phyloP scores from a whole-genome alignment of 2,888 invertebrate genomes.

The Amblyjoppa fuscipennis region DNA sequence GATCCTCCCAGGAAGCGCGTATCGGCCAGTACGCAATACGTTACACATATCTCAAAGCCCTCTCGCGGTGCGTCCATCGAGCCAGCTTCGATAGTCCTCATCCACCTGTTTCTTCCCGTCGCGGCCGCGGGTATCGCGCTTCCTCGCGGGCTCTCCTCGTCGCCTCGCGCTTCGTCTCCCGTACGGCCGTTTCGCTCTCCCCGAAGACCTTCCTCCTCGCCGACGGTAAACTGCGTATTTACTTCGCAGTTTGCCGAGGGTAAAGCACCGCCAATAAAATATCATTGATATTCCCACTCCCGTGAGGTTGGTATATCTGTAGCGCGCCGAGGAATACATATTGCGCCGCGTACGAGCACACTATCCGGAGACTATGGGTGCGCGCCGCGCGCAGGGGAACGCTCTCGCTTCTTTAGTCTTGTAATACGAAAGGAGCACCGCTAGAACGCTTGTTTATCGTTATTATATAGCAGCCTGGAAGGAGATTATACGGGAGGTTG shows the following conservation, averaged over 20 bases:
- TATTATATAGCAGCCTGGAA: conserved; percentile 75
- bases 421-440: conserved; percentile 70
- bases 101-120: conserved; percentile 57
- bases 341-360: conserved; percentile 46
- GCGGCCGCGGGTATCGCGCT: conserved; percentile 47
- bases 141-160: conserved; percentile 46
- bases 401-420: conserved; percentile 60
- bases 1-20: neutral
- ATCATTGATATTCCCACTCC: conserved; percentile 79
- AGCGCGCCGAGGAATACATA: conserved; percentile 18
- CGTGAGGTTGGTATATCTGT: conserved; percentile 10
- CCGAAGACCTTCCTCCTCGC: conserved; percentile 26
- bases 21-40: conserved; percentile 19
- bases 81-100: conserved; percentile 56
- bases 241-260: conserved; percentile 72
- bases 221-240: conserved; percentile 75
- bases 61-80: conserved; percentile 22
- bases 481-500: conserved; percentile 79
- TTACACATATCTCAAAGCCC: conserved; percentile 33
- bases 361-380: neutral
- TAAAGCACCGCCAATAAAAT: conserved; percentile 79
- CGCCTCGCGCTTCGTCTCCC: conserved; percentile 36
- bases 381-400: neutral
- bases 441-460: conserved; percentile 80
- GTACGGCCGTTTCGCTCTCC: conserved; percentile 46